phyloP scores from a whole-genome alignment of 2,797 vertebrate species.

The Fistularia tabacaria region DNA sequence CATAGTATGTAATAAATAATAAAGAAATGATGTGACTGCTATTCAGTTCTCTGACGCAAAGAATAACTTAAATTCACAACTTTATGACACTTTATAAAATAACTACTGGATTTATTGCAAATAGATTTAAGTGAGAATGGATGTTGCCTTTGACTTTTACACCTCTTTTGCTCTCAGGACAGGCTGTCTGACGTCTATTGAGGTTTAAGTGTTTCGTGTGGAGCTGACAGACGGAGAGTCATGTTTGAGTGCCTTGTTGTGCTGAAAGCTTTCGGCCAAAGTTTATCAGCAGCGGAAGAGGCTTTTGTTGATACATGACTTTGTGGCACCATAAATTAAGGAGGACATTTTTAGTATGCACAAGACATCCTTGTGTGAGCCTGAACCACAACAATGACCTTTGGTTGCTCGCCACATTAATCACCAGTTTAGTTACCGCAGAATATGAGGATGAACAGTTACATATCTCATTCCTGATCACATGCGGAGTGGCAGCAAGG shows the following conservation, averaged over 20 bases:
- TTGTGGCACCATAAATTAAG: slow-evolving; percentile 15
- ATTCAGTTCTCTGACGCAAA: too few species aligned
- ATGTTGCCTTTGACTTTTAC: too few species aligned
- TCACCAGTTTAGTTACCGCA: slow-evolving; percentile 7
- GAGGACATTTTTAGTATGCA: slow-evolving; percentile 7
- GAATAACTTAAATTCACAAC: background rate
- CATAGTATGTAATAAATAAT: too few species aligned
- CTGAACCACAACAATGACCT: slow-evolving; percentile 8
- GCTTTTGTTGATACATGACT: background rate
- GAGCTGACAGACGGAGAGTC: slow-evolving; percentile 2
- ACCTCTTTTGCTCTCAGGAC: too few species aligned
- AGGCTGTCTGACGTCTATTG: too few species aligned
- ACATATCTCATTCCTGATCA: background rate
- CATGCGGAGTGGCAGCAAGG: slow-evolving; percentile 10
- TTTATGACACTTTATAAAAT: background rate
- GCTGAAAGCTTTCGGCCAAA: slow-evolving; percentile 9
- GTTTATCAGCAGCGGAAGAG: slow-evolving; percentile 1
- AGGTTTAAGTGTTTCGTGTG: too few species aligned
- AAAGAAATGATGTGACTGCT: too few species aligned
- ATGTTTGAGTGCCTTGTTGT: slow-evolving; percentile 10
- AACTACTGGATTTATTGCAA: background rate
- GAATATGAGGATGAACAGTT: background rate
- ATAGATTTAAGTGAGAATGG: too few species aligned
- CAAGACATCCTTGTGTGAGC: slow-evolving; percentile 15
- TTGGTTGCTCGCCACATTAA: slow-evolving; percentile 16